Conservation (phyloP, 2,113 vertebrate genomes). For the Rhinolophus ferrumequinum region DNA sequence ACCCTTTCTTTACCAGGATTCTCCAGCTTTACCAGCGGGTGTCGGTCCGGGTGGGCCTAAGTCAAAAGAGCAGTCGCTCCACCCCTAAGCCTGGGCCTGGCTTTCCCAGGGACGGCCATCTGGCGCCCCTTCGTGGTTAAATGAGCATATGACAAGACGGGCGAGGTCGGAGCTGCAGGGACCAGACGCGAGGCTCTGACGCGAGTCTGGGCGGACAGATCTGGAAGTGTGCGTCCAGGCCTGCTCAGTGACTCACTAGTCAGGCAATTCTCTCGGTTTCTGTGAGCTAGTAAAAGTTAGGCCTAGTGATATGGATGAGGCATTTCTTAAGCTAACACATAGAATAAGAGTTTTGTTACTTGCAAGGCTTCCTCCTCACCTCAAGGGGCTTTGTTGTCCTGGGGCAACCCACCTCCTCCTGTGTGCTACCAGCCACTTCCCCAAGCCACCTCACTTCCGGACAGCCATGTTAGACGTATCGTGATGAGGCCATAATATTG, state of each 20-base stretch:
- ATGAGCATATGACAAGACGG: not conserved
- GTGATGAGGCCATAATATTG: not conserved
- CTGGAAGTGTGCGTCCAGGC: not conserved
- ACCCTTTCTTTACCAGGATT: not conserved
- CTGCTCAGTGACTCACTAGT: not conserved
- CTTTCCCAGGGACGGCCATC: not conserved
- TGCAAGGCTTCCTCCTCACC: not conserved
- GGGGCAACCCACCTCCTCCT: not conserved
- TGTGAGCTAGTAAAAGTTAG: not conserved
- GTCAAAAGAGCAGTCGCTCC: not conserved
- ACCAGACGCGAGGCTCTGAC: not conserved
- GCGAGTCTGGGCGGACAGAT: not conserved
- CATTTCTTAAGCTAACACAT: not conserved
- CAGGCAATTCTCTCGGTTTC: not conserved
- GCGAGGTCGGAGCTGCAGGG: accelerated
- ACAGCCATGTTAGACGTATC: not conserved
- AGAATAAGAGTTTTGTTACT: not conserved
- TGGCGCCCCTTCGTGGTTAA: constrained; percentile 59
- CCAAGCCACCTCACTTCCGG: not conserved
- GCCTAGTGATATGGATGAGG: not conserved
- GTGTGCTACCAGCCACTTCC: not conserved
- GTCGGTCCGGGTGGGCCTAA: accelerated
- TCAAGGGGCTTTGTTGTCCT: not conserved
- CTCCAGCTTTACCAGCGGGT: not conserved
- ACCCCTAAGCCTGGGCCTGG: not conserved